Conservation (phyloP, 2,797 vertebrate species). For the Balearica regulorum region DNA sequence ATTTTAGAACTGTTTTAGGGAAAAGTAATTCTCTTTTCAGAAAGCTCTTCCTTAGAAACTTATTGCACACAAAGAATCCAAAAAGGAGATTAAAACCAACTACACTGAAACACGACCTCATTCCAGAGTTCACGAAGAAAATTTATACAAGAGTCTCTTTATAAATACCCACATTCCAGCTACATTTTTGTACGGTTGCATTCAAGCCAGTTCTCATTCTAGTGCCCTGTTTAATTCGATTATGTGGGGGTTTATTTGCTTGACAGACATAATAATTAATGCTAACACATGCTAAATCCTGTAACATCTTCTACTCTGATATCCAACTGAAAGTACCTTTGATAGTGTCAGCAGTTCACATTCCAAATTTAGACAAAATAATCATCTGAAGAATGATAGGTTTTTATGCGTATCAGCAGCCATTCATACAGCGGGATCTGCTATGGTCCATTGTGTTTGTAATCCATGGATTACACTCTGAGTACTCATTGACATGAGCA, state of each 20-base stretch:
- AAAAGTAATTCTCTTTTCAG: background rate
- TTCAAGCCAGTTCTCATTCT: background rate
- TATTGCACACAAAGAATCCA: background rate
- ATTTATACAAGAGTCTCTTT: background rate
- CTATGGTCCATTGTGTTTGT: constrained; percentile 28
- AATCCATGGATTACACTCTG: constrained; percentile 52
- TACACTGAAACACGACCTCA: background rate
- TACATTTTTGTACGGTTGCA: background rate
- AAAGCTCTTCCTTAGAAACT: background rate
- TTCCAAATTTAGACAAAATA: constrained; percentile 51
- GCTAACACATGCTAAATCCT: constrained; percentile 31
- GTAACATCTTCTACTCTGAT: background rate
- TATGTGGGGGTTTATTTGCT: background rate
- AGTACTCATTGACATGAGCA: accelerated
- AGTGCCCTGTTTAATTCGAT: background rate
- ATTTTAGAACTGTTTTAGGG: background rate
- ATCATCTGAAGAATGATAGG: constrained; percentile 24
- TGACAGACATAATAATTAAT: constrained; percentile 26
- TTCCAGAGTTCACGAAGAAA: background rate
- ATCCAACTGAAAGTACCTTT: background rate
- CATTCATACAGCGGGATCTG: background rate
- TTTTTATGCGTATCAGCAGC: constrained; percentile 17
- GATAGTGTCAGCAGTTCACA: background rate
- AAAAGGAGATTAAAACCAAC: background rate
- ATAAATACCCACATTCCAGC: background rate